phyloP scores from a whole-genome alignment of 2,113 vertebrate genomes.

The Scalopus aquaticus region DNA sequence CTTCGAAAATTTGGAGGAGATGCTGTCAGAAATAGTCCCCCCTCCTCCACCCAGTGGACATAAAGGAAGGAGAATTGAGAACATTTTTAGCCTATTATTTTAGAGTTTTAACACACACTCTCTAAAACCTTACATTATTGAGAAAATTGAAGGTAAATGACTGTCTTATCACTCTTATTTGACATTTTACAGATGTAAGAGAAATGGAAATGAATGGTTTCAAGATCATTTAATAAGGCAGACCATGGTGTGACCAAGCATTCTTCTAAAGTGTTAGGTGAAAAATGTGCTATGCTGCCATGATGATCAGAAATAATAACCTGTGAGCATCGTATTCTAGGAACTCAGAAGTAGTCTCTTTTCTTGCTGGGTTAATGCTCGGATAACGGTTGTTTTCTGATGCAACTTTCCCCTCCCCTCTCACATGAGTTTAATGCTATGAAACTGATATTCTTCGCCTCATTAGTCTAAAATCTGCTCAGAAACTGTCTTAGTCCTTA shows the following conservation, averaged over 20 bases:
- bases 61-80: not conserved
- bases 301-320: not conserved
- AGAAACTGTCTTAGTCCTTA: not conserved
- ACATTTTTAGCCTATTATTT: conserved; percentile 28
- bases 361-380: conserved; percentile 35
- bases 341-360: conserved; percentile 14
- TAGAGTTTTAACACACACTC: not conserved
- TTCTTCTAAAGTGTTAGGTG: not conserved
- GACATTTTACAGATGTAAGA: conserved; percentile 51
- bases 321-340: not conserved
- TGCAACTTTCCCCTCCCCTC: not conserved
- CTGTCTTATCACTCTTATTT: conserved; percentile 20
- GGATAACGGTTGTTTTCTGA: conserved; percentile 14
- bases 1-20: conserved; percentile 13
- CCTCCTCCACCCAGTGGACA: not conserved
- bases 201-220: conserved; percentile 60
- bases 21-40: not conserved
- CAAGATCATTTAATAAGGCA: conserved; percentile 34
- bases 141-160: conserved; percentile 56
- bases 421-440: not conserved
- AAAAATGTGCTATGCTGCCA: not conserved
- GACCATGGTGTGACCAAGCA: not conserved
- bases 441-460: not conserved
- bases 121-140: conserved; percentile 41
- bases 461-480: not conserved